A percentile compares a stretch with the other conserved stretches of the same genome.
These are phyloP conservation scores for Pachyramphus minor DNA, from an alignment of 2,113 vertebrate species.

Conservation along the genomic window DNA sequence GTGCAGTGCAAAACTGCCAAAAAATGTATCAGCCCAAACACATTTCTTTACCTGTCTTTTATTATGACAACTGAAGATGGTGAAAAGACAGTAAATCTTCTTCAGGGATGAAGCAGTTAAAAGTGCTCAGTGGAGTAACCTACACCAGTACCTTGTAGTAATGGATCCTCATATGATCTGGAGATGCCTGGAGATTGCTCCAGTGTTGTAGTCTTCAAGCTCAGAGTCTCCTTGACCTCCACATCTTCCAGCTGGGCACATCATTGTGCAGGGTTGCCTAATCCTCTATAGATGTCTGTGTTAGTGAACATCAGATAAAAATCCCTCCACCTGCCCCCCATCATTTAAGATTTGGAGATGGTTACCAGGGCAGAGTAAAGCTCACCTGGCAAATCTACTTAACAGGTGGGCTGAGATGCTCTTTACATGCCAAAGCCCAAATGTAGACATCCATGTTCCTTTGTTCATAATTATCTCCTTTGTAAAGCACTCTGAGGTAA, in stretches of 20 bases:
- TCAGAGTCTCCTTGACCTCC: neutral
- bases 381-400: neutral
- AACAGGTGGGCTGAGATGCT: neutral
- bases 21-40: neutral
- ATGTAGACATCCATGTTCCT: neutral
- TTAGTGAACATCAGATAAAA: neutral
- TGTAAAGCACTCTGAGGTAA: neutral
- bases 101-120: neutral
- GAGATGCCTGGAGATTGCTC: neutral
- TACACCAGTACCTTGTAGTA: neutral
- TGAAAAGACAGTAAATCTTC: neutral
- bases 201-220: neutral
- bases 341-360: neutral
- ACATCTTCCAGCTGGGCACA: neutral
- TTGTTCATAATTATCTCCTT: slow-evolving; percentile 6
- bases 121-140: neutral
- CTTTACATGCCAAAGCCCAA: neutral
- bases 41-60: slow-evolving; percentile 30
- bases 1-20: slow-evolving; percentile 10
- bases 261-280: neutral
- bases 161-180: neutral
- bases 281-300: neutral
- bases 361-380: neutral
- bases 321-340: accelerated
- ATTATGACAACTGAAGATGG: neutral